Evolutionary conservation across 2,113 vertebrate species (phyloP).

Genomic region (Labrus mixtus): DNA sequence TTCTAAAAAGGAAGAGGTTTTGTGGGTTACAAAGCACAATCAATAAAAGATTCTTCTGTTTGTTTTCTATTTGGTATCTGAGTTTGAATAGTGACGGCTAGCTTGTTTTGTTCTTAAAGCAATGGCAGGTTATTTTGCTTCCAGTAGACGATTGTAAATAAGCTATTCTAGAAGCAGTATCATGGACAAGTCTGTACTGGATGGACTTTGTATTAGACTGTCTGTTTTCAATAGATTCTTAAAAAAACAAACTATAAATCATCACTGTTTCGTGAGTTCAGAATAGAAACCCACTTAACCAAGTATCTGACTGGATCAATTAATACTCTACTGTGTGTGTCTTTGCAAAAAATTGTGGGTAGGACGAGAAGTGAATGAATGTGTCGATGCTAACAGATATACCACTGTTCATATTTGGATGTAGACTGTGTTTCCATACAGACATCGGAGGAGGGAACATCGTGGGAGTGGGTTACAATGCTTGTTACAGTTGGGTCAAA

Average conservation of each 20-base stretch:
- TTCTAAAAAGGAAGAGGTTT: slow-evolving; percentile 80
- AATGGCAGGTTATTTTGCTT: slow-evolving; percentile 75
- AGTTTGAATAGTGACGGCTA: slow-evolving; percentile 78
- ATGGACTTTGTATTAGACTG: slow-evolving; percentile 83
- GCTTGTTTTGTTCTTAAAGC: slow-evolving; percentile 78
- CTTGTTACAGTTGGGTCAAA: slow-evolving; percentile 83
- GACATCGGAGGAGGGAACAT: slow-evolving; percentile 70
- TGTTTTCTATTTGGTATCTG: slow-evolving; percentile 58
- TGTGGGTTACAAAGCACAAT: slow-evolving; percentile 88
- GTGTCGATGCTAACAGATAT: slow-evolving; percentile 73
- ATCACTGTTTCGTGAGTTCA: slow-evolving; percentile 80
- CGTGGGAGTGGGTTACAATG: slow-evolving; percentile 73
- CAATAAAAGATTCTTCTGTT: slow-evolving; percentile 64
- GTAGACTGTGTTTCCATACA: slow-evolving; percentile 83
- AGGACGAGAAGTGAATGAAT: slow-evolving; percentile 78
- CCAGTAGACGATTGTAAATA: slow-evolving; percentile 86
- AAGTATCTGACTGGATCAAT: slow-evolving; percentile 79
- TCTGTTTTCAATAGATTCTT: slow-evolving; percentile 82
- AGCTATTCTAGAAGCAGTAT: slow-evolving; percentile 82
- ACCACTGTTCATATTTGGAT: slow-evolving; percentile 82
- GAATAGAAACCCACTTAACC: slow-evolving; percentile 84
- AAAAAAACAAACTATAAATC: slow-evolving; percentile 67
- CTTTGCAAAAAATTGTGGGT: slow-evolving; percentile 78
- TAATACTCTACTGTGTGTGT: slow-evolving; percentile 79
- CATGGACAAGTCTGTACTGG: slow-evolving; percentile 80